These are phyloP conservation scores for Psettodes erumei DNA, from an alignment of 2,113 vertebrate genomes.

Conservation along the genomic window DNA sequence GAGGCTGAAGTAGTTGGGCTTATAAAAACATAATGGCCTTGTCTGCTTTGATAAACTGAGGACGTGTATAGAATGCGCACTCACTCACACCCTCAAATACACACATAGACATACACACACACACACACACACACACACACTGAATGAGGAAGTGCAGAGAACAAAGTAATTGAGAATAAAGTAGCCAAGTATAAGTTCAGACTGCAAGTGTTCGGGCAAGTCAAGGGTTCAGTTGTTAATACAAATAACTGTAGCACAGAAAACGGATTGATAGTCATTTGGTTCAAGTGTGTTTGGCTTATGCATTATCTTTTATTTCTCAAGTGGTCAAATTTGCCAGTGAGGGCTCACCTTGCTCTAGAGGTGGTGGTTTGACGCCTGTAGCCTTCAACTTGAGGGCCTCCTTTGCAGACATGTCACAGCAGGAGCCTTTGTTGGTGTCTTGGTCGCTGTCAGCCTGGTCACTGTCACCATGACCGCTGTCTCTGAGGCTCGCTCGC, in stretches of 20 bases:
- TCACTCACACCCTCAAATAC: slow-evolving; percentile 48
- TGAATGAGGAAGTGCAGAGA: slow-evolving; percentile 56
- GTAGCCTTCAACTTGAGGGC: slow-evolving; percentile 98
- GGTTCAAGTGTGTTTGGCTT: slow-evolving; percentile 6
- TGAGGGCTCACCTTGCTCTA: slow-evolving; percentile 95
- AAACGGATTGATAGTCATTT: slow-evolving; percentile 9
- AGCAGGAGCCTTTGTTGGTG: slow-evolving; percentile 99
- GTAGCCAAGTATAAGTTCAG: slow-evolving; percentile 46
- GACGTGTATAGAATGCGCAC: slow-evolving; percentile 72
- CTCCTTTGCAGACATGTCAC: slow-evolving; percentile 99
- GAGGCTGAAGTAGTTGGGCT: slow-evolving; percentile 84
- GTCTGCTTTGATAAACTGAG: slow-evolving; percentile 83
- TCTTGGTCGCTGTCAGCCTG: slow-evolving; percentile 99
- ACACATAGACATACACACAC: slow-evolving; percentile 20
- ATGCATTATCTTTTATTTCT: slow-evolving; percentile 23
- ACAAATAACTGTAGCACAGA: slow-evolving; percentile 33
- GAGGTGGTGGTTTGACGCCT: slow-evolving; percentile 92
- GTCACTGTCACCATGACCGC: slow-evolving; percentile 99
- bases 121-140: slow-evolving; percentile 25
- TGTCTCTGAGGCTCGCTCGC: slow-evolving; percentile 98
- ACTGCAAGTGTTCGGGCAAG: slow-evolving; percentile 39
- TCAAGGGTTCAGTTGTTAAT: slow-evolving; percentile 37
- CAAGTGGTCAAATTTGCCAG: slow-evolving; percentile 37
- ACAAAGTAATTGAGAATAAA: slow-evolving; percentile 63
- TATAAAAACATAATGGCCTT: slow-evolving; percentile 87